Evolutionary conservation across 2,797 vertebrate species (phyloP), one percentile per base, ranked within the genome.

Genomic region (Gallinago solitaria): DNA sequence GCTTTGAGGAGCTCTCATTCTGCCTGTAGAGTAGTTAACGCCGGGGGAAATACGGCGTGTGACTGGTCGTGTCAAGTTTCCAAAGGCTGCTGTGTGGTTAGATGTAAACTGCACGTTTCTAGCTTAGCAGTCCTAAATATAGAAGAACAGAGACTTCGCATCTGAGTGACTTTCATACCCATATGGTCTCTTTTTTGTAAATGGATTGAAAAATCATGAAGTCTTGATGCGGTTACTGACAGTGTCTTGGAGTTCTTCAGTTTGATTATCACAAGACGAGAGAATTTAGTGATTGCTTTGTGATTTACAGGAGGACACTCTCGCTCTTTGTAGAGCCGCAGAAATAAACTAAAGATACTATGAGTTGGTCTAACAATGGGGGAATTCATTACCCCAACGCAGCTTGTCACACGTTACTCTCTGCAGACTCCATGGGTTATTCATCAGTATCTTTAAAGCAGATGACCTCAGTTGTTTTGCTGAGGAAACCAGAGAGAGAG

Each of bases 391-490:
- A 63, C 89, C 85, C 90, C 71, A 80, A 20, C 87, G 91, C 94
- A 92, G 89, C 77, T 88, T 90, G 95, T 97, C 95, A 97, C 94
- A 90, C 89, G 74, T 95, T 94, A 69, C 57, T 57, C 63, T 84
- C 91, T 94, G 68, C 89, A 86, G 94, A 89, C 83, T 87, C 80
- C 89, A 89, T 90, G 96, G 93, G 74, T 92, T 95, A 93, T 96
- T 96, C 85, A 96, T 84, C 45, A 83, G 12, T 93, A 12, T 90
- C 86, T 95, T 94, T 93, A 88, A 97, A 95, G 93, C 84, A 91
- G 94, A 93, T 96, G 91, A 96, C 89, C 89, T 96, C 96, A 93
- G 92, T 93, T 93, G 83, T 92, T 96, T 95, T 94, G 87, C 95
- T 76, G 92, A 68, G 60, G 41, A 81, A 87, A 78, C 51, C 80